phyloP scores from a whole-genome alignment of 2,888 invertebrate species.

The Acanthococcus lagerstroemiae region DNA sequence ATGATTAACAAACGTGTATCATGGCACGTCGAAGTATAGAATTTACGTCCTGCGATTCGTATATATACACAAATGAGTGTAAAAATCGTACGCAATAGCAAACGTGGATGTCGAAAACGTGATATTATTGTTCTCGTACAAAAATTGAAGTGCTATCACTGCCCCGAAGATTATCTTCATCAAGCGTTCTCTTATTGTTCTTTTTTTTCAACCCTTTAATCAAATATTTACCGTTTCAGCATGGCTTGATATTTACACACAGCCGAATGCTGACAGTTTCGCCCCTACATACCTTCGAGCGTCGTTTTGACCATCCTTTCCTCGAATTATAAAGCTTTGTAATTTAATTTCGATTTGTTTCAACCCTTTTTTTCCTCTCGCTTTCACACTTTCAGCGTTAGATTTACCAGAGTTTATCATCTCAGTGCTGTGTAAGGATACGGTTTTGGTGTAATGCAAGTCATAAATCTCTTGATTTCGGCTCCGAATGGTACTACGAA shows the following conservation, averaged over 20 bases:
- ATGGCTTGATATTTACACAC: constrained; percentile 27
- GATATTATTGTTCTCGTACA: background rate
- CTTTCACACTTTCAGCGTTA: no score
- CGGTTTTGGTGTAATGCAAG: no score
- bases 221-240: constrained; percentile 29
- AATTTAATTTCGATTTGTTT: constrained; percentile 31
- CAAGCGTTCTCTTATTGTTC: constrained; percentile 13
- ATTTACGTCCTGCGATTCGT: no score
- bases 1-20: constrained; percentile 14
- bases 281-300: constrained; percentile 21
- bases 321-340: constrained; percentile 27
- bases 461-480: no score
- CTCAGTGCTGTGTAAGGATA: no score
- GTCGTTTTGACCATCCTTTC: constrained; percentile 21
- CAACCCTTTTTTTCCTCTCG: constrained; percentile 19
- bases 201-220: constrained; percentile 24
- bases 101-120: background rate
- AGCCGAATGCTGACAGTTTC: constrained; percentile 25
- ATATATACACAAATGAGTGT: background rate
- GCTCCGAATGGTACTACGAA: no score
- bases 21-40: background rate
- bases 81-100: background rate
- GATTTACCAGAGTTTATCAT: no score
- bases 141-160: constrained; percentile 26
- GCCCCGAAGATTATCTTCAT: constrained; percentile 23